Percentiles rank a stretch among this genome's conserved stretches.
These are phyloP conservation scores for Neoscelio sp. DNA, from an alignment of 2,888 invertebrate genomes.

Conservation along the genomic window DNA sequence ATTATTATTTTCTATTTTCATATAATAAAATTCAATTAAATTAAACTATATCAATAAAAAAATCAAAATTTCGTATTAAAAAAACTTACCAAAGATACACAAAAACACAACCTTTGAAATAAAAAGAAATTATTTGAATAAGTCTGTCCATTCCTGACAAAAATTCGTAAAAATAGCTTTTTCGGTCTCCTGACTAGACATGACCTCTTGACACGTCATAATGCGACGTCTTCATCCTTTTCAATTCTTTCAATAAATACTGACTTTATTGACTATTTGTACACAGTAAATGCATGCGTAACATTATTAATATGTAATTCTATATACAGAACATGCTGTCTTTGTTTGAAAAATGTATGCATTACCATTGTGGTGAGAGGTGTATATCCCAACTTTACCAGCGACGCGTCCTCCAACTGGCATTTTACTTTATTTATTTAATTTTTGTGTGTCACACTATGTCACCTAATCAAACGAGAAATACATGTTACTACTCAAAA, in stretches of 20 bases:
- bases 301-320: constrained; percentile 32
- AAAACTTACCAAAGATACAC: too few species aligned
- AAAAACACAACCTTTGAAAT: too few species aligned
- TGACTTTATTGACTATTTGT: constrained; percentile 9
- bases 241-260: background rate
- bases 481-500: constrained; percentile 9
- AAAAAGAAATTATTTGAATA: too few species aligned
- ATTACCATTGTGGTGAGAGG: constrained; percentile 90
- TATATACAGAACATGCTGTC: constrained; percentile 24
- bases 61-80: too few species aligned
- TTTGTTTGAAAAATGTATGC: constrained; percentile 63
- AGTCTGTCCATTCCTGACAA: too few species aligned
- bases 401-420: constrained; percentile 90
- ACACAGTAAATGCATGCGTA: background rate
- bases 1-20: too few species aligned
- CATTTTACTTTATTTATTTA: constrained; percentile 78
- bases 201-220: background rate
- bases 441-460: constrained; percentile 59
- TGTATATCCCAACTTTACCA: constrained; percentile 91
- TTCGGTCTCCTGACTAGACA: background rate
- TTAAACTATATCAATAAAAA: too few species aligned
- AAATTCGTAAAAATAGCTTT: background rate
- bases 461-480: constrained; percentile 72
- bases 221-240: constrained; percentile 7
- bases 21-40: too few species aligned